phyloP scores from a whole-genome alignment of 2,113 vertebrate genomes.

The Hippocampus zosterae region DNA sequence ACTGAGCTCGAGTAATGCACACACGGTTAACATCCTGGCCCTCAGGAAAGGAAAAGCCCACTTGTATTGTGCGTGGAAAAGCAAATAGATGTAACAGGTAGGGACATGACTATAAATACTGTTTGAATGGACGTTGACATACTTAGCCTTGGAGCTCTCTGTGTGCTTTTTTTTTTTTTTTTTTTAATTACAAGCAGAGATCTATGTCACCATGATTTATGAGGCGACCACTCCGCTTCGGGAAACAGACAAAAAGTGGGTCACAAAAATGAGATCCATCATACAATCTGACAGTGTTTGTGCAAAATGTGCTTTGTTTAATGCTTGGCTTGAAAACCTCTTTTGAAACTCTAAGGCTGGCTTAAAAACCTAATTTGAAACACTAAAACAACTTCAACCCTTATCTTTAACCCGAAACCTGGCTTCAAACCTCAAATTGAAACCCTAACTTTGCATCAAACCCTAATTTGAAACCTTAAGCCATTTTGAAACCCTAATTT shows the following conservation, averaged over 20 bases:
- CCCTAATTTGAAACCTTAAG: neutral
- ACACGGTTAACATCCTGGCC: slow-evolving; percentile 20
- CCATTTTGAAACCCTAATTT: neutral
- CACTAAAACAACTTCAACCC: neutral
- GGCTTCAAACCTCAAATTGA: neutral
- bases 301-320: neutral
- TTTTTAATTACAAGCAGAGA: slow-evolving; percentile 42
- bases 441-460: neutral
- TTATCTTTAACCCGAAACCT: neutral
- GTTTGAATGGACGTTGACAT: slow-evolving; percentile 19
- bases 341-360: neutral
- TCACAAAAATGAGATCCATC: slow-evolving; percentile 22
- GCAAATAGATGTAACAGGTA: slow-evolving; percentile 4
- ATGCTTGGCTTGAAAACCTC: neutral
- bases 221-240: slow-evolving; percentile 18
- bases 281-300: neutral
- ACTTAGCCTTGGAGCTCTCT: slow-evolving; percentile 1
- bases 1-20: slow-evolving; percentile 29
- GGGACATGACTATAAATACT: slow-evolving; percentile 4
- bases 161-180: slow-evolving; percentile 28
- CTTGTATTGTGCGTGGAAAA: slow-evolving; percentile 13
- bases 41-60: slow-evolving; percentile 23
- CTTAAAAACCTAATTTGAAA: neutral
- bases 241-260: slow-evolving; percentile 22
- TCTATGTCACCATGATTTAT: slow-evolving; percentile 55